Evolutionary conservation across 2,888 invertebrate genomes (phyloP), one percentile per base, ranked within the genome.

Genomic region (Caenorhabditis sp.): DNA sequence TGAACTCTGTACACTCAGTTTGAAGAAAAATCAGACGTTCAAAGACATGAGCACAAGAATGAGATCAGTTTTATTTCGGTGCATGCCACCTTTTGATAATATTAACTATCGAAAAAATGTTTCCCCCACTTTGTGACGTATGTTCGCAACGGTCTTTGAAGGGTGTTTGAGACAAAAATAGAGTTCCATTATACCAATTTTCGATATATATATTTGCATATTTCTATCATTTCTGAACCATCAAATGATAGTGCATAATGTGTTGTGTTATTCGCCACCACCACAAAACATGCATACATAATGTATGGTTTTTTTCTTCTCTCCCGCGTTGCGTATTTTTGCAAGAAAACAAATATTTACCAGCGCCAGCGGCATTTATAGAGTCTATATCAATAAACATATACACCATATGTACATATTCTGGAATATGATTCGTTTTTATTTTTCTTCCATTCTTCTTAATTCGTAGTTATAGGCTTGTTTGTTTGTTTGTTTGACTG

Each of bases 81-180:
- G 43, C 43, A 43, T 43, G 17, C 14, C 43, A 43, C 14, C 43
- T 43, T 43, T 43, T 43, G 43, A 43, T 43, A 43, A 43, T 17
- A 43, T 17, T 43, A 43, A 43, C 43, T 17, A 43, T 43, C 43
- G 14, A 43, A 43, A 43, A 31, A 6, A 43, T 43, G 5, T 43
- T 12, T 5, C 12, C 36, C 43, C 43, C 43, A 17, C 43, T 43
- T 43, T 43, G 43, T 43, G 43, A 43, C 43, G 43, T 43, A 43
- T 43, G 43, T 43, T 17, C 43, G 43, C 43, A 43, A 43, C 43
- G 43, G 43, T 43, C 43, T 43, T 43, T 43, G 10, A 10, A 17
- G 43, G 43, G 43, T 43, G 43, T 43, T 43, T 43, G 43, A 43
- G 43, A 43, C 43, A 43, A 43, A 43, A 43, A 43, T 43, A 43